A percentile compares a stretch with the other conserved stretches of the same genome.
These are phyloP conservation scores for Halcyon senegalensis DNA, from an alignment of 2,113 vertebrate species.

Conservation along the genomic window DNA sequence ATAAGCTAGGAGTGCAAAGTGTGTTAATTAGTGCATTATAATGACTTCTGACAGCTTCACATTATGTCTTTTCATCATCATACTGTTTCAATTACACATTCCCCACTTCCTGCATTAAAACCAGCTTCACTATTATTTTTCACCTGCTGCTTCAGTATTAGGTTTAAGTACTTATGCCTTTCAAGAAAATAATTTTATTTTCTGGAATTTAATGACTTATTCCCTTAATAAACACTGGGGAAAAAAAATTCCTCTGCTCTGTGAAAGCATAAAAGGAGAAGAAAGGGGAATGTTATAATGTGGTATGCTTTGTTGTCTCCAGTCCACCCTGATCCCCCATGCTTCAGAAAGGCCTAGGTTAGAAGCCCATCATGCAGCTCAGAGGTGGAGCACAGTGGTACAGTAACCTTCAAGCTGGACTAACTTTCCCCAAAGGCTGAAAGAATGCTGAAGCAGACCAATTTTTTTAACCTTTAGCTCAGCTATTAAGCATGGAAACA, in stretches of 20 bases:
- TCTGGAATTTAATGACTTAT: slow-evolving; percentile 46
- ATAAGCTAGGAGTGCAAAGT: slow-evolving; percentile 37
- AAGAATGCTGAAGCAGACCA: slow-evolving; percentile 31
- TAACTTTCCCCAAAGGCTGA: background rate
- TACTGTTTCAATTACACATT: slow-evolving; percentile 71
- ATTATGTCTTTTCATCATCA: slow-evolving; percentile 71
- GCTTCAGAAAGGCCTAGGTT: slow-evolving; percentile 40
- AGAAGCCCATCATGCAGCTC: slow-evolving; percentile 32
- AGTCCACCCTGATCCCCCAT: background rate
- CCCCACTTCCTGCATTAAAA: slow-evolving; percentile 64
- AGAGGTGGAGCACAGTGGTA: slow-evolving; percentile 24
- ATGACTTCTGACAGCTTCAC: slow-evolving; percentile 69
- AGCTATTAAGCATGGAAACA: background rate
- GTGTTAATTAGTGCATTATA: slow-evolving; percentile 69
- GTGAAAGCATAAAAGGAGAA: background rate
- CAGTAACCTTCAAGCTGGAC: slow-evolving; percentile 25
- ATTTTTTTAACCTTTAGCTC: background rate
- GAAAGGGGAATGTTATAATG: background rate
- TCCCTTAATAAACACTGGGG: background rate
- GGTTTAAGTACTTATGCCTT: slow-evolving; percentile 43
- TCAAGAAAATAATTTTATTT: slow-evolving; percentile 50
- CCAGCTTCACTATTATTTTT: slow-evolving; percentile 59
- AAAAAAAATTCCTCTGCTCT: slow-evolving; percentile 28
- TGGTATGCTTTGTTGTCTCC: background rate
- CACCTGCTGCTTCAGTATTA: slow-evolving; percentile 63